Percentiles rank a stretch among this genome's conserved stretches.
phyloP scores from a whole-genome alignment of 2,888 invertebrate genomes.

The Pristionchus maxplancki region DNA sequence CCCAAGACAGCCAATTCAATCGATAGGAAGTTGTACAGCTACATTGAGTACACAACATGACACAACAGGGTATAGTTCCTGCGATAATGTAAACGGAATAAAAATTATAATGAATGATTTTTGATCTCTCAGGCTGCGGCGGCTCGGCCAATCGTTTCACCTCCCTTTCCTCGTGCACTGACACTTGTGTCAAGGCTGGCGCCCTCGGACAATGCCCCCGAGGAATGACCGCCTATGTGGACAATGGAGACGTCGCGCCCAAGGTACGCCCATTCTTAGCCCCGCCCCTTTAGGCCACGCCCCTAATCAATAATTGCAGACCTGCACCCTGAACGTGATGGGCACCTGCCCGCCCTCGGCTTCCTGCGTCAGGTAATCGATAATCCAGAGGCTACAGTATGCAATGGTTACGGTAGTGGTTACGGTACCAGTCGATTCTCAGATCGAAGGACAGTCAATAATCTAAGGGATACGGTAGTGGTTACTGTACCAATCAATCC shows the following conservation, averaged over 20 bases:
- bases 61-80: too few relatives aligned
- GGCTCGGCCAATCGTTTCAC: constrained; percentile 74
- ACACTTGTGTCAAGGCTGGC: constrained; percentile 67
- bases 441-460: too few relatives aligned
- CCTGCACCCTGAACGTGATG: constrained; percentile 66
- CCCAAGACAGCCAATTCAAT: too few relatives aligned
- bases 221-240: constrained; percentile 72
- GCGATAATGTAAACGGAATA: background rate
- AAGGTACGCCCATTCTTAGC: constrained; percentile 53
- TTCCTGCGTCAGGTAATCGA: constrained; percentile 68
- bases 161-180: constrained; percentile 68
- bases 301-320: constrained; percentile 52
- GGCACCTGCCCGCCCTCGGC: constrained; percentile 71
- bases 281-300: background rate
- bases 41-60: too few relatives aligned
- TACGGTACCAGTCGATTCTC: too few relatives aligned
- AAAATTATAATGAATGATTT: background rate
- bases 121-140: constrained; percentile 67
- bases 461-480: background rate
- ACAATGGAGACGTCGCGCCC: constrained; percentile 62
- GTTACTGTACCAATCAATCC: background rate
- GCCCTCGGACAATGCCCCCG: constrained; percentile 72
- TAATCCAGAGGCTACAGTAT: background rate
- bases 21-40: too few relatives aligned
- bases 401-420: too few relatives aligned